Evolutionary conservation across 2,113 vertebrate species (phyloP), one percentile per base, ranked within the genome.

Genomic region (Pleuronectes platessa): DNA sequence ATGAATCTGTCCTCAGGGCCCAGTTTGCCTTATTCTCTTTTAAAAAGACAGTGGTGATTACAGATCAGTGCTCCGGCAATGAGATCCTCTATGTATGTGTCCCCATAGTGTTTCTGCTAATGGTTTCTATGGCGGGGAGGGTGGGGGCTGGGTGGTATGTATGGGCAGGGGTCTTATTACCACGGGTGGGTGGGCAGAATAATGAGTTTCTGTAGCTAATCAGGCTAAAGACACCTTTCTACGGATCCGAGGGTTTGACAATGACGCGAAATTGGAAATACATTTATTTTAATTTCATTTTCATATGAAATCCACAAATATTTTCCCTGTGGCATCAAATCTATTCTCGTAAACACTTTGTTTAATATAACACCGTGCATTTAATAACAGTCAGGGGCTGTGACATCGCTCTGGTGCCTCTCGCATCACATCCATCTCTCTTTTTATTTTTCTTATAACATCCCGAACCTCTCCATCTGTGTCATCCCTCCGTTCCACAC

Each of bases 1-100:
- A 81, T 84, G 60, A 54, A 70, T 8, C 37, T 9, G 78, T 76
- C 86, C 81, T 73, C 45, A 0, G 71, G 76, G 78, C 13, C 45
- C 63, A 23, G 58, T 89, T 88, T 63, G 61, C 74, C 65, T 76
- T 74, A 26, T 78, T 65, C 47, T 47, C 71, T 69, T 74, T 78
- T 74, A 78, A 63, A 74, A 86, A 62, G 64, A 78, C 68, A 74
- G 49, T 14, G 14, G 21, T 78, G 87, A 87, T 86, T 83, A 78
- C 79, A 88, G 66, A 77, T 86, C 73, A 80, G 85, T 51, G 40
- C 37, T 72, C 40, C 76, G 61, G 69, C 61, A 74, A 65, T 72
- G 51, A 72, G n/a, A 14, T 40, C 71, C 64, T 72, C 85, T 79
- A 81, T 83, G 81, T 71, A n/a, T 45, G 62, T 51, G 70, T 78